Base-by-base conservation (phyloP, 2,797 vertebrate genomes). In the Eremophila alpestris region DNA sequence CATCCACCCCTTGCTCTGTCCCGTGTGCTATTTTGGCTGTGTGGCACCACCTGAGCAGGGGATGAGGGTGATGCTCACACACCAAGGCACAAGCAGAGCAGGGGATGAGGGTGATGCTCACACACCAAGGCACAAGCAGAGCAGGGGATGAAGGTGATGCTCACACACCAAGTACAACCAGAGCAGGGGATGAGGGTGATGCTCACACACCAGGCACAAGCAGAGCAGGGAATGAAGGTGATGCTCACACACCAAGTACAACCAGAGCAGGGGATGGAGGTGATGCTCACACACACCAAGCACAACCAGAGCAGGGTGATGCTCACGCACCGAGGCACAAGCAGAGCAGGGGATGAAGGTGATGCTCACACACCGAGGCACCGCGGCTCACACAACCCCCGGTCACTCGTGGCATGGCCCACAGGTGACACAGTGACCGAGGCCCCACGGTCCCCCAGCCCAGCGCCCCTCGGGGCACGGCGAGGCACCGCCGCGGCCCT, bases 1-100 rank as follows among this genome's bases (percentile, higher is more conserved):
- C 68, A 12, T 0, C 18, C 46, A 16, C 0, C 1, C 45, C 51
- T 46, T 7, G 8, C 46, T 13, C 2, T 15, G 23, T 5, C 32
- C 54, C 2, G 9, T 0, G 22, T 3, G 62, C 40, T 24, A 0
- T 11, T 43, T 21, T 0, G 7, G 29, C 34, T 20, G 48, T 1
- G 7, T 4, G 56, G 49, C 24, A 3, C 26, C 11, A 30, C 43
- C 32, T 4, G 30, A 38, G 13, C 15, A 40, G 49, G 23, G 32
- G n/a, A 67, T 27, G 14, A 56, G 5, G 34, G 17, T 32, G 52
- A 79, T 65, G 62, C 27, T 59, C 30, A 29, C 19, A 23, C 14
- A 21, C 3, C 6, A 18, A 12, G 1, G 7, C 2, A 32, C 16
- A 4, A 32, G 1, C 26, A 38, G 34, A 21, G 13, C 11, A 32